A percentile compares a stretch with the other conserved stretches of the same genome.
Evolutionary conservation across 2,888 invertebrate species (phyloP).

Genomic region (Andricus curvator): DNA sequence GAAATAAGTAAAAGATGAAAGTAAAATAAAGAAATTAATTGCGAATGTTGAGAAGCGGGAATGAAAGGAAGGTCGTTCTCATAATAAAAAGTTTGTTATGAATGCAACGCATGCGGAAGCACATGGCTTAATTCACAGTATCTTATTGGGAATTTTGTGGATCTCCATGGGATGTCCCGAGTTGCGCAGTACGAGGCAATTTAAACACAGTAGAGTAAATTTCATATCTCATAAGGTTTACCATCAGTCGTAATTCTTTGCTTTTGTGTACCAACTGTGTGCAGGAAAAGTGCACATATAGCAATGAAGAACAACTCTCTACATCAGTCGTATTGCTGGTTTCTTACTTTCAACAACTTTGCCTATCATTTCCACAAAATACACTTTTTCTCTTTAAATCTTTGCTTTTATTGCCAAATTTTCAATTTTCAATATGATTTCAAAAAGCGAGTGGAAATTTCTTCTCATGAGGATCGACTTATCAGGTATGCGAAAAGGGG

Average conservation of each 20-base stretch:
- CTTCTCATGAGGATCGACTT: neutral
- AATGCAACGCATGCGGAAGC: neutral
- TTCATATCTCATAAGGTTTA: conserved; percentile 26
- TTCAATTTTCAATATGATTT: neutral
- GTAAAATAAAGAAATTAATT: neutral
- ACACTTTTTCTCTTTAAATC: neutral
- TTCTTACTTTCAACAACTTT: conserved; percentile 16
- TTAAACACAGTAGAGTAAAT: conserved; percentile 11
- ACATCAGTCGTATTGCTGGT: conserved; percentile 15
- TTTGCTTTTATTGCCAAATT: neutral
- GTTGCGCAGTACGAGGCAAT: neutral
- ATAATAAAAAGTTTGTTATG: neutral
- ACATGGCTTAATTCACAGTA: neutral
- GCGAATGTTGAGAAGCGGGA: neutral
- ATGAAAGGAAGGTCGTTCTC: neutral
- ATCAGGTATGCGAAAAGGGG: neutral
- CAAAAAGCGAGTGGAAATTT: neutral
- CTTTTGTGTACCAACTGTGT: neutral
- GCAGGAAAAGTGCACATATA: neutral
- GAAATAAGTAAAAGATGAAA: neutral
- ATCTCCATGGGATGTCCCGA: conserved; percentile 4
- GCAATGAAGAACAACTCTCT: neutral
- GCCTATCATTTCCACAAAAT: neutral
- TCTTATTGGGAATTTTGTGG: conserved; percentile 4
- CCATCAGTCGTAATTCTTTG: conserved; percentile 33